Conservation (phyloP, 2,113 vertebrate genomes). For the Phodopus roborovskii region DNA sequence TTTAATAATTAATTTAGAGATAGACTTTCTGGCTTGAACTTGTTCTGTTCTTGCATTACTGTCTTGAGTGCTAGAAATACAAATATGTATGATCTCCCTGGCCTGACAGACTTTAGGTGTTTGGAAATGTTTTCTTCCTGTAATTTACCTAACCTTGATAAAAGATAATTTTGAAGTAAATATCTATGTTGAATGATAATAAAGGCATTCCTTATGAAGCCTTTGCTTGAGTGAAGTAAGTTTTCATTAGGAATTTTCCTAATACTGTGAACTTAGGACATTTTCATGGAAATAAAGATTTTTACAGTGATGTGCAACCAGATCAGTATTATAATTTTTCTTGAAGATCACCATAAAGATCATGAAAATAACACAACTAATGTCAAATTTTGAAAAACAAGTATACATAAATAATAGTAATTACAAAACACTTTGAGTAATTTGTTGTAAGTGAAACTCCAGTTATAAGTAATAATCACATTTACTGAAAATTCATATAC, state of each 20-base stretch:
- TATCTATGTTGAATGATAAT: not conserved
- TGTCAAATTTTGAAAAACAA: not conserved
- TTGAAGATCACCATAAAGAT: not conserved
- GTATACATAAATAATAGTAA: not conserved
- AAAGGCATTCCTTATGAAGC: not conserved
- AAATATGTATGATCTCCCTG: not conserved
- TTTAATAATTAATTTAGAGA: not conserved
- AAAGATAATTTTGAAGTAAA: not conserved
- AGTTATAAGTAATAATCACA: not conserved
- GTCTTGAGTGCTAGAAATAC: not conserved
- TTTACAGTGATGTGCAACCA: not conserved
- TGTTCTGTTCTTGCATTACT: not conserved
- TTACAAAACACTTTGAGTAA: not conserved
- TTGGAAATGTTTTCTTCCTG: not conserved
- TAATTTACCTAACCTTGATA: not conserved
- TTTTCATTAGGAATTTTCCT: conserved; percentile 4
- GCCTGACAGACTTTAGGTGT: not conserved
- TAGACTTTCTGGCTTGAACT: not conserved
- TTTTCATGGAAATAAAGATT: not conserved
- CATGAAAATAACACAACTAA: not conserved
- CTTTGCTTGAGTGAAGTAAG: not conserved
- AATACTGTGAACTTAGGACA: not conserved
- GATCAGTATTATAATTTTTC: not conserved
- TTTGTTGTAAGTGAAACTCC: not conserved
- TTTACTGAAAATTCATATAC: not conserved